Evolutionary conservation across 2,113 vertebrate species (phyloP), one percentile per base, ranked within the genome.

Genomic region (Lepisosteus oculatus): DNA sequence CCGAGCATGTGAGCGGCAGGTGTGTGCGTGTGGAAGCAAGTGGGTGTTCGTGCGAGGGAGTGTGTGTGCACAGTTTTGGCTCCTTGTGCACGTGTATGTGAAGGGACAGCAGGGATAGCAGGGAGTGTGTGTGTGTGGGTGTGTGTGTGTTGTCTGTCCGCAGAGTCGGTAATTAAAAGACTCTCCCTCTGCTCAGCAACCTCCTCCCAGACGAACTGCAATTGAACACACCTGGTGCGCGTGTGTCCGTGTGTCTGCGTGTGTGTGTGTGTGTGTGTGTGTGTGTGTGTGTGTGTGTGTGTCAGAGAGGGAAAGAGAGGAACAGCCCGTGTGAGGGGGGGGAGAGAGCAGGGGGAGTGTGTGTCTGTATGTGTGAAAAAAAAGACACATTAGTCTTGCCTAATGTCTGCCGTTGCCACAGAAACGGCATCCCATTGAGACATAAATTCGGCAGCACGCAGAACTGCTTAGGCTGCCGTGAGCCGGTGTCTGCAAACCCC

Each of bases 341-440:
- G 59, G 59, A 29, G 59, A 29, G 29, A 29, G 59, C 17, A 6
- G 59, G 4, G 47, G 5, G 29, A 29, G 47, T 51, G 47, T 51
- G 47, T 51, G 68, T 15, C 3, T 77, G 75, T 82, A 79, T 77
- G 43, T 74, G 75, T 78, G 83, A 80, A 76, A 84, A 82, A 51
- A 51, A 51, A 51, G 1, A 74, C 76, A 72, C 80, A 84, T 87
- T 77, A 76, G 80, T 85, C 81, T 85, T 88, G 72, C 88, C 91
- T 90, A 91, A 91, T 88, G 87, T 88, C 55, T 81, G 8, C 3
- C 70, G 90, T 93, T 93, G 82, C 88, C 81, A 84, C 84, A 82
- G 91, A 75, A 93, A 92, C 89, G 79, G 85, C 78, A 82, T 89
- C 84, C 83, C 80, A 78, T 77, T 69, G 83, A 83, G 76, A 83